These are phyloP conservation scores for Ormyrus pomaceus DNA, from an alignment of 2,888 invertebrate species.

Conservation along the genomic window DNA sequence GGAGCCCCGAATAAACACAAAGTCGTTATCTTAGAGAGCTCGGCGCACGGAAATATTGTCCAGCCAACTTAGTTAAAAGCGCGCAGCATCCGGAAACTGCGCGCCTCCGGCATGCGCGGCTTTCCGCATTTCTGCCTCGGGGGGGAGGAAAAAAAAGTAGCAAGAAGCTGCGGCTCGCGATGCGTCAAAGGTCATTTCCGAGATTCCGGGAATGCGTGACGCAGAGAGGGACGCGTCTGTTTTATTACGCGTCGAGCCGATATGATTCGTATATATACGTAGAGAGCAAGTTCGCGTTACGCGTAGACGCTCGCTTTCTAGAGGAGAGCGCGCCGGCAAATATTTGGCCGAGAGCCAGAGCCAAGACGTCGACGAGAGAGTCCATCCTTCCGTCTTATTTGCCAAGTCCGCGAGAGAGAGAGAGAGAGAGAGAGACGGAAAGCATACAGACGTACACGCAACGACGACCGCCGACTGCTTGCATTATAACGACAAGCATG, in stretches of 20 bases:
- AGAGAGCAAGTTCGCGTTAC: slow-evolving; percentile 6
- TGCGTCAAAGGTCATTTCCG: slow-evolving; percentile 2
- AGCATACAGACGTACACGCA: slow-evolving; percentile 48
- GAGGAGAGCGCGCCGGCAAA: slow-evolving; percentile 11
- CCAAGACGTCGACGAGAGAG: not conserved
- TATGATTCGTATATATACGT: not conserved
- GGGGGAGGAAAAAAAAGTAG: not conserved
- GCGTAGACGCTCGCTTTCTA: slow-evolving; percentile 16
- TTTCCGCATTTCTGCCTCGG: slow-evolving; percentile 21
- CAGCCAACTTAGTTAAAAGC: not conserved
- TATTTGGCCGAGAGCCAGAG: slow-evolving; percentile 46
- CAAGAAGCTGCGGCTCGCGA: not conserved
- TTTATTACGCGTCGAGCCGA: slow-evolving; percentile 8
- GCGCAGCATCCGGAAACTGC: not conserved
- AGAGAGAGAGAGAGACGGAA: too few species aligned
- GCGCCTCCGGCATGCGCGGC: not conserved
- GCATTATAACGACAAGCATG: slow-evolving; percentile 47
- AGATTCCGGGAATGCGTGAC: slow-evolving; percentile 16
- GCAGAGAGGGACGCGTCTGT: not conserved
- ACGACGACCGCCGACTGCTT: slow-evolving; percentile 59
- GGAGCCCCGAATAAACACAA: too few species aligned
- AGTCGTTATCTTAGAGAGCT: too few species aligned
- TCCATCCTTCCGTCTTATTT: slow-evolving; percentile 63
- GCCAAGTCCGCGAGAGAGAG: slow-evolving; percentile 59
- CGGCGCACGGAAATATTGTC: too few species aligned